A percentile compares a stretch with the other conserved stretches of the same genome.
Evolutionary conservation across 2,113 vertebrate species (phyloP).

Genomic region (Anseranas semipalmata): DNA sequence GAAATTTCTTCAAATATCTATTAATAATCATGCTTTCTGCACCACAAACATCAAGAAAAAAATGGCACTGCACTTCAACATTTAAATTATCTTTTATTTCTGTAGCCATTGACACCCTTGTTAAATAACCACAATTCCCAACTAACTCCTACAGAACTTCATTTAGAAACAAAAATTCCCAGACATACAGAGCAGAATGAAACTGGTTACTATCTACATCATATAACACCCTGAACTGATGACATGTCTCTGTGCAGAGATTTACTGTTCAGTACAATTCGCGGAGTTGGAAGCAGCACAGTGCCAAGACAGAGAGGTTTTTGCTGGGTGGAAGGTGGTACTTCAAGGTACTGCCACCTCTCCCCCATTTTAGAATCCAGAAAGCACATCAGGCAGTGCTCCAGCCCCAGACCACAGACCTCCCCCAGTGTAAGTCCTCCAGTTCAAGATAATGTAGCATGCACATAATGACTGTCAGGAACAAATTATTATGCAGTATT

Average conservation of each 20-base stretch:
- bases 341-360: background rate
- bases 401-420: background rate
- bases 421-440: background rate
- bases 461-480: background rate
- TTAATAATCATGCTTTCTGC: background rate
- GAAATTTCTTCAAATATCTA: background rate
- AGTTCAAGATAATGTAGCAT: background rate
- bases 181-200: background rate
- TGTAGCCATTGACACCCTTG: background rate
- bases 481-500: background rate
- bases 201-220: background rate
- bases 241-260: background rate
- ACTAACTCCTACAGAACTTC: background rate
- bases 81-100: background rate
- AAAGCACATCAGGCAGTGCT: background rate
- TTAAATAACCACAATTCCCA: background rate
- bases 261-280: background rate
- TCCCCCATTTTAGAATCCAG: fast-evolving
- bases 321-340: background rate
- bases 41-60: background rate
- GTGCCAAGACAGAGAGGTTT: background rate
- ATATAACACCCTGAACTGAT: background rate
- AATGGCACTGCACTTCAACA: background rate
- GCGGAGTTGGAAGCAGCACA: background rate
- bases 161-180: background rate